Conservation (phyloP, 1,140 invertebrate species). For the Drosophila gunungcola region DNA sequence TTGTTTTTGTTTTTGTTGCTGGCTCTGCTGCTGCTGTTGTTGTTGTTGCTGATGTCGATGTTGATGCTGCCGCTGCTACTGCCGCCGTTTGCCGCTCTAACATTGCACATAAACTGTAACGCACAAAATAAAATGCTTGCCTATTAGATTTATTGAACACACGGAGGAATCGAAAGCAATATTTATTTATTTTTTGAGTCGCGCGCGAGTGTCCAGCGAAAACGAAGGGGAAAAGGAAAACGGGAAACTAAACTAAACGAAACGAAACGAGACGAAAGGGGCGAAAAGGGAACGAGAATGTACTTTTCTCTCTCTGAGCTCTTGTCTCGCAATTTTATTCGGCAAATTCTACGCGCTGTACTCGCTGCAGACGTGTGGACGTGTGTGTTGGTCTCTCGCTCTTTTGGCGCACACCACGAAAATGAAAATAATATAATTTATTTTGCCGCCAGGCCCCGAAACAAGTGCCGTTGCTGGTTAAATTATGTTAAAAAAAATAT, state of each 20-base stretch:
- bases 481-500: background rate
- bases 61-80: constrained; percentile 24
- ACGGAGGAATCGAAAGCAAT: constrained; percentile 8
- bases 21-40: constrained; percentile 18
- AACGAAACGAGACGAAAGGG: constrained; percentile 2
- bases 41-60: constrained; percentile 28
- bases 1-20: constrained; percentile 27
- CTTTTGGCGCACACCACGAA: constrained; percentile 26
- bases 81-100: constrained; percentile 59
- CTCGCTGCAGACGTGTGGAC: constrained; percentile 35
- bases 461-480: constrained; percentile 21
- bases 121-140: constrained; percentile 7
- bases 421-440: constrained; percentile 40
- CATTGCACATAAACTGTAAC: constrained; percentile 71
- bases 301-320: constrained; percentile 8
- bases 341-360: constrained; percentile 15
- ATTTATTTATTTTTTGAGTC: constrained; percentile 55
- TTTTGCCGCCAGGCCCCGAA: constrained; percentile 46
- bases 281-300: constrained; percentile 20
- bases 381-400: constrained; percentile 40
- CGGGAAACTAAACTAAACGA: constrained; percentile 1
- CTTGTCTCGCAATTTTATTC: constrained; percentile 40
- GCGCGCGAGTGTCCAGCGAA: constrained; percentile 27
- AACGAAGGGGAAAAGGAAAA: constrained; percentile 8
- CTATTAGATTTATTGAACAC: constrained; percentile 24